phyloP scores from a whole-genome alignment of 2,888 invertebrate species.

The Elysia crispata region DNA sequence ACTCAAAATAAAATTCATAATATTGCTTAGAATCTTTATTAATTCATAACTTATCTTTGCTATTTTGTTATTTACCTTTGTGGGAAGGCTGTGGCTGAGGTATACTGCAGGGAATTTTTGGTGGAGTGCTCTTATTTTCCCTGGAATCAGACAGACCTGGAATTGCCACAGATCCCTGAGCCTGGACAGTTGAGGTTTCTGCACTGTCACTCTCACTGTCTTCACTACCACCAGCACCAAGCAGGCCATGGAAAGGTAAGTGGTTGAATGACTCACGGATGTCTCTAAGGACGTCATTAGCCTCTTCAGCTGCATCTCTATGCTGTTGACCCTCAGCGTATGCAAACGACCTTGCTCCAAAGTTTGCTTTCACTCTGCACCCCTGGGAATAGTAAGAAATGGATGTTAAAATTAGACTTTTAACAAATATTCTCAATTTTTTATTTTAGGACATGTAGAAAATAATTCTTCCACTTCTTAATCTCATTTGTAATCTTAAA shows the following conservation, averaged over 20 bases:
- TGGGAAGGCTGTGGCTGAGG: constrained; percentile 66
- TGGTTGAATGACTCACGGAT: constrained; percentile 74
- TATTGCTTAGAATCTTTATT: too few relatives aligned
- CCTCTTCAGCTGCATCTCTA: constrained; percentile 74
- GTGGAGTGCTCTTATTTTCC: constrained; percentile 50
- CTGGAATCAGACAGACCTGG: background rate
- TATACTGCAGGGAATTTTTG: constrained; percentile 68
- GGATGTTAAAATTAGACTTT: too few relatives aligned
- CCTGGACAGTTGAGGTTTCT: constrained; percentile 27
- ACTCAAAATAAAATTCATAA: too few relatives aligned
- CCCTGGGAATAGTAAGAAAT: constrained; percentile 57
- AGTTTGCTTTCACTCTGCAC: constrained; percentile 75
- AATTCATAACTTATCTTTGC: too few relatives aligned
- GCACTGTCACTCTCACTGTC: constrained; percentile 75
- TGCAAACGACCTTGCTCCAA: constrained; percentile 75
- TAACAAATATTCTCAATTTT: too few relatives aligned
- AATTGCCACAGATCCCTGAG: constrained; percentile 2
- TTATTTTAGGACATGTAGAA: too few relatives aligned
- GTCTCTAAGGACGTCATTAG: constrained; percentile 73
- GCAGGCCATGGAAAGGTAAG: constrained; percentile 69
- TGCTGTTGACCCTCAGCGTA: constrained; percentile 75
- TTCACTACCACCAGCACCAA: constrained; percentile 50
- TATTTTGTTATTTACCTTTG: too few relatives aligned
- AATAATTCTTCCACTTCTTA: too few relatives aligned
- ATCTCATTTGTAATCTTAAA: too few relatives aligned